Conservation (phyloP, 2,888 invertebrate species). For the Incurvaria masculella region DNA sequence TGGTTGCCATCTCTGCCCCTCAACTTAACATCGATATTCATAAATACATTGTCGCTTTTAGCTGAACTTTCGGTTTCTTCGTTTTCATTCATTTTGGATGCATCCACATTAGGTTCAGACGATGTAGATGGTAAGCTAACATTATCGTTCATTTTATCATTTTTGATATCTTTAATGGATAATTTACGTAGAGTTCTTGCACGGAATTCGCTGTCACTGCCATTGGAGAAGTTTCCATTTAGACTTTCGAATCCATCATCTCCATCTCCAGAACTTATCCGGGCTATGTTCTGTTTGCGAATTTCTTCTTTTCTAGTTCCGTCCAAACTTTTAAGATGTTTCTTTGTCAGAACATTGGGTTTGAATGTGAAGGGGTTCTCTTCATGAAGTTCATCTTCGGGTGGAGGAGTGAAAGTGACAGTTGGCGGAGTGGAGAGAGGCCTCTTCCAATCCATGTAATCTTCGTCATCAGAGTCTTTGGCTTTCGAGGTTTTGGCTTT, state of each 20-base stretch:
- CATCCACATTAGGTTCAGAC: too few relatives aligned
- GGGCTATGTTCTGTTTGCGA: conserved; percentile 25
- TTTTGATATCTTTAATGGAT: too few relatives aligned
- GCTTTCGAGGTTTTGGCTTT: conserved; percentile 28
- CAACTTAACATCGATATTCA: too few relatives aligned
- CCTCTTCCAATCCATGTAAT: conserved; percentile 49
- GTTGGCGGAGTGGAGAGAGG: conserved; percentile 37
- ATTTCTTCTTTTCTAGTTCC: conserved; percentile 28
- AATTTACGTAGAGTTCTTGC: too few relatives aligned
- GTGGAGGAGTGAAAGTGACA: conserved; percentile 46
- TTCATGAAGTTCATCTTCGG: conserved; percentile 31
- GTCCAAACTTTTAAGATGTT: conserved; percentile 44
- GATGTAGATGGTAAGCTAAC: too few relatives aligned
- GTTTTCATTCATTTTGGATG: too few relatives aligned
- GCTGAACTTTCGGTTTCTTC: too few relatives aligned
- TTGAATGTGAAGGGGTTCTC: conserved; percentile 32
- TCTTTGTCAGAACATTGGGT: conserved; percentile 40
- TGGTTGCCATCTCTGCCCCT: too few relatives aligned
- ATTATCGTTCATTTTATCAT: too few relatives aligned
- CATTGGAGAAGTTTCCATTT: conserved; percentile 75
- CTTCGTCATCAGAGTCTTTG: conserved; percentile 50
- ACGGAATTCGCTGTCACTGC: conserved; percentile 49
- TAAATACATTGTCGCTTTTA: too few relatives aligned
- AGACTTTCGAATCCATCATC: conserved; percentile 87
- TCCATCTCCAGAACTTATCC: conserved; percentile 46